phyloP scores from a whole-genome alignment of 2,113 vertebrate species.

The Elanoides forficatus region DNA sequence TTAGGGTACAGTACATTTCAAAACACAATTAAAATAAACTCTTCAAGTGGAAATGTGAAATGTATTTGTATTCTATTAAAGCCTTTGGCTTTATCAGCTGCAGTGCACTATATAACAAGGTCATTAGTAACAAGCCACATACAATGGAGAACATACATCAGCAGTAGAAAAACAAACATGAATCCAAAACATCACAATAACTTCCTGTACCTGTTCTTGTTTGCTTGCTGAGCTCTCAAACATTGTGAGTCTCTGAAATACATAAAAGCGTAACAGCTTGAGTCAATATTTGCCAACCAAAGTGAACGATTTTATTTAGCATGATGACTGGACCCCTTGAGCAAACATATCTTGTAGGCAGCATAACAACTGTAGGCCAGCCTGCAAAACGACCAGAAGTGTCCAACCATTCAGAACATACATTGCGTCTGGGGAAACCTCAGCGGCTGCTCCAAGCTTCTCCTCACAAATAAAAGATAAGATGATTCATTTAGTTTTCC shows the following conservation, averaged over 20 bases:
- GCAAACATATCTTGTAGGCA: conserved; percentile 71
- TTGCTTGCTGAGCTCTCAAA: conserved; percentile 80
- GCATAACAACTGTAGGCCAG: conserved; percentile 31
- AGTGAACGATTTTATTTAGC: conserved; percentile 77
- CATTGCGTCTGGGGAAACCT: background rate
- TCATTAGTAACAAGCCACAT: conserved; percentile 69
- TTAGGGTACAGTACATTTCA: conserved; percentile 62
- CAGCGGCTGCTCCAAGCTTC: background rate
- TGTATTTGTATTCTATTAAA: conserved; percentile 68
- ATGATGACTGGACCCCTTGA: conserved; percentile 69
- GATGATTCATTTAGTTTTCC: background rate
- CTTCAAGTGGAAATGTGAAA: conserved; percentile 71
- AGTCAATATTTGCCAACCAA: conserved; percentile 80
- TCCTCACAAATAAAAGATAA: background rate
- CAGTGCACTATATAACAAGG: conserved; percentile 63
- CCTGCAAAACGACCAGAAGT: background rate
- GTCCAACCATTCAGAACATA: background rate
- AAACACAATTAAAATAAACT: conserved; percentile 75
- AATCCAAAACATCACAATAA: conserved; percentile 73
- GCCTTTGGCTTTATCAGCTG: conserved; percentile 69
- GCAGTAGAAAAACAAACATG: conserved; percentile 71
- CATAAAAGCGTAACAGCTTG: conserved; percentile 78
- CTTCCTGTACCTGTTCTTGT: conserved; percentile 81
- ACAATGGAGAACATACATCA: conserved; percentile 69
- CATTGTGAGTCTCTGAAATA: conserved; percentile 77